phyloP scores from a whole-genome alignment of 2,888 invertebrate species.

The Drosophila pullipes region DNA sequence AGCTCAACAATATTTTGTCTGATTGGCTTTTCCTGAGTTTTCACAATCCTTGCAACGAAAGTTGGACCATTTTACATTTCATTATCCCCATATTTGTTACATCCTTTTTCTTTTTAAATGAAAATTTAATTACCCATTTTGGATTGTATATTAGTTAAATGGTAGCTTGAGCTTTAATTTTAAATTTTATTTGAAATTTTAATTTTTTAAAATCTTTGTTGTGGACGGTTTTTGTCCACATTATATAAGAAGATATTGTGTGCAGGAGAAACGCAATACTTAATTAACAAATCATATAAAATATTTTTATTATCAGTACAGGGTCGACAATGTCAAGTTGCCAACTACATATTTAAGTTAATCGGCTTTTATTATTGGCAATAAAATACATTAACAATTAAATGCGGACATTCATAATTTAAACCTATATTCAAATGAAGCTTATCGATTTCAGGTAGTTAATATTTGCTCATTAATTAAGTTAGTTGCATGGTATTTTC shows the following conservation, averaged over 20 bases:
- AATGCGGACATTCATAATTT: neutral
- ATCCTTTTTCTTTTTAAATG: no score
- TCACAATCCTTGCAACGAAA: no score
- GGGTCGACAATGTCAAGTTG: neutral
- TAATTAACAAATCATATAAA: neutral
- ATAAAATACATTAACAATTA: conserved; percentile 7
- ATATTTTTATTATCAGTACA: neutral
- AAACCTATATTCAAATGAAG: neutral
- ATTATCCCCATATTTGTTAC: no score
- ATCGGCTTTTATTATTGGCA: neutral
- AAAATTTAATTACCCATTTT: neutral
- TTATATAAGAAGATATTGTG: neutral
- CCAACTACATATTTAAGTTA: neutral
- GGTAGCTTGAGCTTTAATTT: neutral
- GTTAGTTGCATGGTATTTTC: neutral
- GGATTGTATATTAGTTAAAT: neutral
- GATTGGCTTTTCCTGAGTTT: no score
- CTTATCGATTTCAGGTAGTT: conserved; percentile 1
- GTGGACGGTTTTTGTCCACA: neutral
- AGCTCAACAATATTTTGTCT: no score
- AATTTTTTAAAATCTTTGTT: neutral
- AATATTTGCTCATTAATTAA: conserved; percentile 33
- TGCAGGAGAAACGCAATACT: neutral
- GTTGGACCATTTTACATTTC: no score
- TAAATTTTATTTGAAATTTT: neutral